Conservation (phyloP, 2,113 vertebrate genomes). For the Chrysochloris asiatica region DNA sequence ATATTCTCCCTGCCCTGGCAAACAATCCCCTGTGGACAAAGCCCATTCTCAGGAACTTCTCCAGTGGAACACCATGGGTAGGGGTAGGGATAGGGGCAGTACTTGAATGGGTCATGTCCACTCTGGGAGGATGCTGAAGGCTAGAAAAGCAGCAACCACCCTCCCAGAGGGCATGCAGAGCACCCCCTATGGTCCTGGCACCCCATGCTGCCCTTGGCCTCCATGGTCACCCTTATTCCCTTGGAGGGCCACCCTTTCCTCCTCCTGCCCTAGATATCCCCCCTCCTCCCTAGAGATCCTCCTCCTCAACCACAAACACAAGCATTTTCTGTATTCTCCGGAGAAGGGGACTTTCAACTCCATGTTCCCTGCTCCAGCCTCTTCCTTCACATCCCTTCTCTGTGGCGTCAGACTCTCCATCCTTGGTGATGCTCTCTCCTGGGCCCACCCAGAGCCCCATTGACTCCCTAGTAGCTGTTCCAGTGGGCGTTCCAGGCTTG, state of each 20-base stretch:
- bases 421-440: background rate
- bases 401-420: background rate
- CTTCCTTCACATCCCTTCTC: background rate
- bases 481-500: too few relatives aligned
- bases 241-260: background rate
- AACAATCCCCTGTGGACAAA: background rate
- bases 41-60: background rate
- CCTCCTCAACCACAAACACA: background rate
- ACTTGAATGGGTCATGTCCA: too few relatives aligned
- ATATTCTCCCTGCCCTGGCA: too few relatives aligned
- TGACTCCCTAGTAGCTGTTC: background rate
- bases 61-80: background rate
- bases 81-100: background rate
- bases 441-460: background rate
- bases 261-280: background rate
- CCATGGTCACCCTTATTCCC: background rate
- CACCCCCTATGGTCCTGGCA: background rate
- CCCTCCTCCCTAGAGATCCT: too few relatives aligned
- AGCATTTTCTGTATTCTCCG: background rate
- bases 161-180: background rate
- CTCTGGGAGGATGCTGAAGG: background rate
- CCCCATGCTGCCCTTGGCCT: background rate
- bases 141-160: background rate
- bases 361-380: background rate
- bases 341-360: background rate